Evolutionary conservation across 2,113 vertebrate genomes (phyloP).

Genomic region (Stegostoma tigrinum): DNA sequence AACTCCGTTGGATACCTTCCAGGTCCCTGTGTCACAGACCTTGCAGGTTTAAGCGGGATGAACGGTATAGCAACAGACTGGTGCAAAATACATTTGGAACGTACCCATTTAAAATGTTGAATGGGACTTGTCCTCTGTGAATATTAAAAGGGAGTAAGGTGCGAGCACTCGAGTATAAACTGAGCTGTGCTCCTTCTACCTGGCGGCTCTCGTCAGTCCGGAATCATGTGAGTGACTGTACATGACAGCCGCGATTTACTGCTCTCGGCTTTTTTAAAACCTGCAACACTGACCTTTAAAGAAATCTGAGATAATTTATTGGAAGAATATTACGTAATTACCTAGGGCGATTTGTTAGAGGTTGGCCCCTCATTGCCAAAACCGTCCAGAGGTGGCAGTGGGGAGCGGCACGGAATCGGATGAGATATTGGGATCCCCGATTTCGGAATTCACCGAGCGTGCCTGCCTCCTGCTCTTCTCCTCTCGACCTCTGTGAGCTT

Average conservation of each 20-base stretch:
- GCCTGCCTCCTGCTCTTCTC: slow-evolving; percentile 82
- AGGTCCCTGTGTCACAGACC: too few relatives aligned
- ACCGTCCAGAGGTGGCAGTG: slow-evolving; percentile 48
- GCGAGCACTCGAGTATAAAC: neutral
- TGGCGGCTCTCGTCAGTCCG: neutral
- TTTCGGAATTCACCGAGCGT: slow-evolving; percentile 56
- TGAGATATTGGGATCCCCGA: slow-evolving; percentile 44
- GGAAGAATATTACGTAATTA: neutral
- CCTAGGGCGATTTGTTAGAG: neutral
- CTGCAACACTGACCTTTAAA: neutral
- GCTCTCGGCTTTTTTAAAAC: neutral
- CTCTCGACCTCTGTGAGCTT: slow-evolving; percentile 65
- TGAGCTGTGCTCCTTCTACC: neutral
- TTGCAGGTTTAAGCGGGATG: neutral
- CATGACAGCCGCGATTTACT: neutral
- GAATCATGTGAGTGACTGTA: neutral
- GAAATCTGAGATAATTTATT: neutral
- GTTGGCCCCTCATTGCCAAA: slow-evolving; percentile 40
- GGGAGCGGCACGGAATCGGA: slow-evolving; percentile 51
- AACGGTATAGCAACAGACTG: neutral
- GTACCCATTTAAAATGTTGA: neutral
- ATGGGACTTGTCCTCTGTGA: neutral
- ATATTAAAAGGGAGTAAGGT: neutral
- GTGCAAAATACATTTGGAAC: neutral
- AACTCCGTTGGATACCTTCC: neutral